These are phyloP conservation scores for Galerucella nymphaeae DNA, from an alignment of 2,888 invertebrate genomes.

Conservation along the genomic window DNA sequence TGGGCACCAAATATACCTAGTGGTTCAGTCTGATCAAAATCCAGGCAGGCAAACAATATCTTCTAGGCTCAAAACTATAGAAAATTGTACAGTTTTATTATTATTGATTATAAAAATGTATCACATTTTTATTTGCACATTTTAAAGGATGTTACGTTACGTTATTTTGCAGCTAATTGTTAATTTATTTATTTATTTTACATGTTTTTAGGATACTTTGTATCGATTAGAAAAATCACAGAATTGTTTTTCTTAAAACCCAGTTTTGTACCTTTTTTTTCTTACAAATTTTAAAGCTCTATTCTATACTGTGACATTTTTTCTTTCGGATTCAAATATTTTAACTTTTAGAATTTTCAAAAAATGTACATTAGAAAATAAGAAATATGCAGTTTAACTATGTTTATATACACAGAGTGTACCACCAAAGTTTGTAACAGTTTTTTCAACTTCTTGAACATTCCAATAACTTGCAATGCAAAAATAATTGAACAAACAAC, in stretches of 20 bases:
- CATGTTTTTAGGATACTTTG: slow-evolving; percentile 26
- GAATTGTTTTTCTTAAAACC: background rate
- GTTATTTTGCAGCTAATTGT: slow-evolving; percentile 49
- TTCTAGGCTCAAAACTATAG: background rate
- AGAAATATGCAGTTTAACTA: slow-evolving; percentile 17
- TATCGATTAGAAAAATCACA: slow-evolving; percentile 21
- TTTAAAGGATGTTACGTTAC: slow-evolving; percentile 46
- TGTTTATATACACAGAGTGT: slow-evolving; percentile 12
- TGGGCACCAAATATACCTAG: too few species aligned
- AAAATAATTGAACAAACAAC: background rate
- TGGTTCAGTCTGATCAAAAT: background rate
- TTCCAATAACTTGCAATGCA: background rate
- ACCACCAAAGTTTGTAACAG: slow-evolving; percentile 5
- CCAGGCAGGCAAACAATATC: too few species aligned
- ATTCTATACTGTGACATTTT: background rate
- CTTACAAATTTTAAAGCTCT: too few species aligned
- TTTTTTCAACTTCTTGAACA: background rate
- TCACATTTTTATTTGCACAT: slow-evolving; percentile 51
- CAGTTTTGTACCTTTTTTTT: too few species aligned
- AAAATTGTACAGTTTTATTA: background rate
- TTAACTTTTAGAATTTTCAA: slow-evolving; percentile 20
- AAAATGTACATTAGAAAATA: slow-evolving; percentile 17
- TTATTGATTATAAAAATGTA: background rate
- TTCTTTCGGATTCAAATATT: background rate
- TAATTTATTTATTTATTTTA: slow-evolving; percentile 44